phyloP scores from a whole-genome alignment of 2,888 invertebrate species.

The Drosophila sordidula region DNA sequence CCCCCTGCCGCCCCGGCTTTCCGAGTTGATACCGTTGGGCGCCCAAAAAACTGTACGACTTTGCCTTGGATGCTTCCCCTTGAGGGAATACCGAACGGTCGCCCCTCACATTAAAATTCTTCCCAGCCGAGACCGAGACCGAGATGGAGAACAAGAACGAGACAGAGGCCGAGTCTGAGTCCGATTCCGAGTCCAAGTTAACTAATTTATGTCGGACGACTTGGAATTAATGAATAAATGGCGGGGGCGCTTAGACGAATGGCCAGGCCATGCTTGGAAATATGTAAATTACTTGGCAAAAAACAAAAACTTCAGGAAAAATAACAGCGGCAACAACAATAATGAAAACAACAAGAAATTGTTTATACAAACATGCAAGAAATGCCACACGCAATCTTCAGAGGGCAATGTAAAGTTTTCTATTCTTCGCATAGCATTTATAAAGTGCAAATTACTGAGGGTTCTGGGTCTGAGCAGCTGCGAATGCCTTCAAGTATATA shows the following conservation, averaged over 20 bases:
- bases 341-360: slow-evolving; percentile 39
- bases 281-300: slow-evolving; percentile 72
- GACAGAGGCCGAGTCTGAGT: slow-evolving; percentile 42
- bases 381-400: slow-evolving; percentile 72
- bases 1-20: slow-evolving; percentile 1
- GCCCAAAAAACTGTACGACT: slow-evolving; percentile 29
- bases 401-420: slow-evolving; percentile 77
- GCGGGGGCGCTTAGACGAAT: slow-evolving; percentile 77
- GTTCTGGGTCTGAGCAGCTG: slow-evolving; percentile 52
- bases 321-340: slow-evolving; percentile 31
- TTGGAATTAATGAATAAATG: slow-evolving; percentile 81
- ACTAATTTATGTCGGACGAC: slow-evolving; percentile 81
- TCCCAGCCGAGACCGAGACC: slow-evolving; percentile 43
- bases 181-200: slow-evolving; percentile 64
- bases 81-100: slow-evolving; percentile 37
- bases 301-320: slow-evolving; percentile 35
- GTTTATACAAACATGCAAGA: slow-evolving; percentile 54
- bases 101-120: slow-evolving; percentile 76
- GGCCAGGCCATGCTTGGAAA: slow-evolving; percentile 57
- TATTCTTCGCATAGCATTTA: slow-evolving; percentile 57
- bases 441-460: slow-evolving; percentile 71
- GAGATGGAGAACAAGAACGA: slow-evolving; percentile 24
- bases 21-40: slow-evolving; percentile 33
- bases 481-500: slow-evolving; percentile 41
- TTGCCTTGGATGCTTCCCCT: slow-evolving; percentile 24